Percentiles rank a stretch among this genome's conserved stretches.
These are phyloP conservation scores for Zaprionus ornatus DNA, from an alignment of 1,140 invertebrate genomes.

Conservation along the genomic window DNA sequence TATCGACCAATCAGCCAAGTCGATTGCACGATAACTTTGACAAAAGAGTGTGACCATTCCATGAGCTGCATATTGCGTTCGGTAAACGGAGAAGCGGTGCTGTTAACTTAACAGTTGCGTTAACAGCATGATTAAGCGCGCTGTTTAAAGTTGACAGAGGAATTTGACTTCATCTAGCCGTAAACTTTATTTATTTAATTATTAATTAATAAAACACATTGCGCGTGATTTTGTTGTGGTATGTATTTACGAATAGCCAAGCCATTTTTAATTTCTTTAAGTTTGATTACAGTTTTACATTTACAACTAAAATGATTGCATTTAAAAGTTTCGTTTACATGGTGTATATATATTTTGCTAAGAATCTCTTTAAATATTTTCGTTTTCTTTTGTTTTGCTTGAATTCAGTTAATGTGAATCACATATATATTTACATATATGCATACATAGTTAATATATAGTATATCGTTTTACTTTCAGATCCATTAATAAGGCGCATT, in stretches of 20 bases:
- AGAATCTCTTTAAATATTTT: conserved; percentile 49
- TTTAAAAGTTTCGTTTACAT: conserved; percentile 70
- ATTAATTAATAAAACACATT: conserved; percentile 12
- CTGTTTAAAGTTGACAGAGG: background rate
- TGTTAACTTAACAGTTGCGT: conserved; percentile 1
- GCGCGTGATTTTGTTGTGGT: conserved; percentile 30
- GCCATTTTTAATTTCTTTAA: conserved; percentile 75
- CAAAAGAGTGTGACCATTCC: conserved; percentile 12
- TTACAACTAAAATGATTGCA: conserved; percentile 77
- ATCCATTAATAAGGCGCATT: conserved; percentile 77
- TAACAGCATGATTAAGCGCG: background rate
- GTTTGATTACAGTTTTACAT: conserved; percentile 76
- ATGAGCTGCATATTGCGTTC: background rate
- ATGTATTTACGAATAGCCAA: conserved; percentile 71
- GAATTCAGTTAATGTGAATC: conserved; percentile 46
- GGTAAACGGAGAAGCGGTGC: background rate
- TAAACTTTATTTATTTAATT: background rate
- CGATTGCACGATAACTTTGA: conserved; percentile 14
- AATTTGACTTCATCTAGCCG: background rate
- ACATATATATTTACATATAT: conserved; percentile 47
- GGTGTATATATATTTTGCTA: conserved; percentile 76
- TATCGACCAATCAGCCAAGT: conserved; percentile 20
- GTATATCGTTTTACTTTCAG: conserved; percentile 58
- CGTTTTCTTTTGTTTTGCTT: conserved; percentile 34
- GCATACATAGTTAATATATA: conserved; percentile 44